Conservation (phyloP, 2,113 vertebrate genomes). For the Oreochromis spilurus region DNA sequence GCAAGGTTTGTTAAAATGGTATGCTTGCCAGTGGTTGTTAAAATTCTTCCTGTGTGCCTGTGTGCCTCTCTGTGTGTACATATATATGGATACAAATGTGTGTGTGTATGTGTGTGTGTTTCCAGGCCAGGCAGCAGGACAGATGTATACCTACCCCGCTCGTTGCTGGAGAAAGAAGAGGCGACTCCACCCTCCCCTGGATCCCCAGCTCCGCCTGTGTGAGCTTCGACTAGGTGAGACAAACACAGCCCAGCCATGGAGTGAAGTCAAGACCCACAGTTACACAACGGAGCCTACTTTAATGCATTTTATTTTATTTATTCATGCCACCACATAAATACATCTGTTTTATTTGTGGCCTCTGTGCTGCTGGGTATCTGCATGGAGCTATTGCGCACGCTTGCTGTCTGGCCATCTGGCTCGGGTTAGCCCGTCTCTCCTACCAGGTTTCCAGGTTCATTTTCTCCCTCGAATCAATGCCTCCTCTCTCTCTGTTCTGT, state of each 20-base stretch:
- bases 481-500: constrained; percentile 53
- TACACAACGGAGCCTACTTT: not conserved
- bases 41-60: constrained; percentile 37
- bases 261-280: not conserved
- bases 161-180: constrained; percentile 99
- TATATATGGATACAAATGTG: not conserved
- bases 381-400: not conserved
- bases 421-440: constrained; percentile 59
- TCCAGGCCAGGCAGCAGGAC: constrained; percentile 88
- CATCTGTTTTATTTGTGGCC: not conserved
- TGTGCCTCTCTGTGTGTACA: not conserved
- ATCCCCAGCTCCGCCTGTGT: constrained; percentile 91
- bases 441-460: constrained; percentile 64
- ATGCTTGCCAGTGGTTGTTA: constrained; percentile 34
- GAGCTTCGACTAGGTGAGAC: constrained; percentile 75
- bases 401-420: constrained; percentile 66
- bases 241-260: constrained; percentile 1
- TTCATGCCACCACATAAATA: not conserved
- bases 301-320: not conserved
- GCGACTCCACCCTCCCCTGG: constrained; percentile 90
- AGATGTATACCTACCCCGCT: constrained; percentile 96
- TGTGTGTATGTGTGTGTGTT: constrained; percentile 30
- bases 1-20: constrained; percentile 26
- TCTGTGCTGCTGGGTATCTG: not conserved
- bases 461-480: constrained; percentile 62